Base-by-base conservation (phyloP, 2,113 vertebrate species). In the Synchiropus splendidus region DNA sequence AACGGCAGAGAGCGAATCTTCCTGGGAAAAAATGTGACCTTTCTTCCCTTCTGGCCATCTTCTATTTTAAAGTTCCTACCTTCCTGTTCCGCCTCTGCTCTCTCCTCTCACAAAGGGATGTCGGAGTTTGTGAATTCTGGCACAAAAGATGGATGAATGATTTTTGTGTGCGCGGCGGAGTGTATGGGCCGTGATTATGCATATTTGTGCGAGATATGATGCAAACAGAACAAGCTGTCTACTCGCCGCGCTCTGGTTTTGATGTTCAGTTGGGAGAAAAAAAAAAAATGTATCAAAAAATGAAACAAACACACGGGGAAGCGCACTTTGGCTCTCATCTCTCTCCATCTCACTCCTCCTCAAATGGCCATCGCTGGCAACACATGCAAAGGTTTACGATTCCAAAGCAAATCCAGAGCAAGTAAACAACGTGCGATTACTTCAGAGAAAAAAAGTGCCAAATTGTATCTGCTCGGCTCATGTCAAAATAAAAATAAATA, bases 201-300 rank as follows among this genome's bases (percentile, higher is more conserved):
- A 15, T 72, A 58, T 50, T 61, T 64, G 55, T 53, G 66, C 55
- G 61, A 59, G 61, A 77, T 71, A 73, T 67, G 68, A 77, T 72
- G 69, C 69, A 77, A 77, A 74, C 58, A 72, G 56, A 75, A 77
- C 62, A 65, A 58, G 65, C 74, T 79, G 69, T 74, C 72, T 70
- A 51, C 39, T 57, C 70, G 70, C 61, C 58, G 46, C 46, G 60
- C 69, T 34, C 31, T 65, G 60, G 69, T 75, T 78, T 74, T 77
- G 74, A 79, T 76, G 70, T 79, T 63, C 71, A 53, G 52, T 77
- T n/a, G n/a, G n/a, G n/a, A n/a, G n/a, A n/a, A 70, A 75, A 74
- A 79, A 71, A 71, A 27, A 45, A 18, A 18, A 45, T 13, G 9
- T 16, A 72, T 60, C 55, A 51, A 36, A 56, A 39, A 66, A 64